Conservation (phyloP, 2,113 vertebrate species). For the Psittacula cyanocephala region DNA sequence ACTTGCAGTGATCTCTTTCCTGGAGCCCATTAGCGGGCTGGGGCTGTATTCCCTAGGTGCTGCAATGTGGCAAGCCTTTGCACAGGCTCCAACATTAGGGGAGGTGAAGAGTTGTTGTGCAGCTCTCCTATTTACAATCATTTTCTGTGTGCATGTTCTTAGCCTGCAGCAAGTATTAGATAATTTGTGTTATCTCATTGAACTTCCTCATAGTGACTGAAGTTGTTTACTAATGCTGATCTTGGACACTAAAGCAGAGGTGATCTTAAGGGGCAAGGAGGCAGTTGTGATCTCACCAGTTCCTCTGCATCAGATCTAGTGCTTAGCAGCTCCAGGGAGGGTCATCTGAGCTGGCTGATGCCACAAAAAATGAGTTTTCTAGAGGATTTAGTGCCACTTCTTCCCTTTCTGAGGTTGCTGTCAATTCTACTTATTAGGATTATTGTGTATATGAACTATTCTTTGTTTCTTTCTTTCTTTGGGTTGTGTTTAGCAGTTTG, state of each 20-base stretch:
- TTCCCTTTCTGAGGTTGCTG: neutral
- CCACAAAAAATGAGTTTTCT: neutral
- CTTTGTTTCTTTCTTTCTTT: neutral
- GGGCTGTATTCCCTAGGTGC: neutral
- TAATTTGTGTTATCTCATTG: neutral
- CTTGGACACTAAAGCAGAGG: neutral
- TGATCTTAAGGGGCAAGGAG: neutral
- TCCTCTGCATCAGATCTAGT: neutral
- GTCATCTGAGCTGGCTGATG: neutral
- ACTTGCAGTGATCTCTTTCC: neutral
- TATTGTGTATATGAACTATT: neutral
- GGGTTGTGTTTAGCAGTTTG: neutral
- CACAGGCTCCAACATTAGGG: neutral
- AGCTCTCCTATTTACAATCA: rapidly evolving
- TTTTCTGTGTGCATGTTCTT: neutral
- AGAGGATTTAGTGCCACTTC: neutral
- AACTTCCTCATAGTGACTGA: neutral
- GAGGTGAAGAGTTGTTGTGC: neutral
- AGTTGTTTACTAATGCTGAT: neutral
- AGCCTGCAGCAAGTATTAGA: neutral
- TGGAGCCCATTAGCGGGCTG: neutral
- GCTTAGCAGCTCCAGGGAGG: neutral
- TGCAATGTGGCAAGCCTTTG: neutral
- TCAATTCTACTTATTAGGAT: neutral
- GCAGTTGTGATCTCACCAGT: neutral